Base-by-base conservation (phyloP, 2,113 vertebrate species). In the Podarcis raffonei region DNA sequence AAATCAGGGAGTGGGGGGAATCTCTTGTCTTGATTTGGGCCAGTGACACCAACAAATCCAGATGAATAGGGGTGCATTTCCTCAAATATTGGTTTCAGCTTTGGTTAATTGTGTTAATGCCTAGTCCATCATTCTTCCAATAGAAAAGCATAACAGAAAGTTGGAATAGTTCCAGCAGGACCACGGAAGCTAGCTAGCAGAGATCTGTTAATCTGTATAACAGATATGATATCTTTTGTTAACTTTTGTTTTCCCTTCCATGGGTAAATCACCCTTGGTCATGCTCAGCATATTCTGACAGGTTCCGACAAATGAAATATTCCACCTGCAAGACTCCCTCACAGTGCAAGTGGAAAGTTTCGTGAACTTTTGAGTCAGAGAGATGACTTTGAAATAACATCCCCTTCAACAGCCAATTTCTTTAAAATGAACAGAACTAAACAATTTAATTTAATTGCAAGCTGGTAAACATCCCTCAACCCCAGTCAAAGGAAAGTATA, bases 371-470 rank as follows among this genome's bases (percentile, higher is more conserved):
- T n/a, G 83, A 48, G 1, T 86, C 0, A 42, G 20, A 92, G 32
- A 92, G 27, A 0, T 87, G 81, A 92, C 48, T 65, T 85, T 87
- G 78, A 89, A 89, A 65, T 89, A 81, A 35, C 25, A 76, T 35
- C 7, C 65, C 35, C 32, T 6, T 81, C 57, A 66, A 82, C 22
- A 72, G 27, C 85, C 30, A 42, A 37, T 72, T 65, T 25, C 69
- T 53, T 53, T 27, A 62, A 80, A 74, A 39, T 59, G 84, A 80
- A 30, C 69, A 86, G 89, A 86, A 57, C 23, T 81, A 93, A 89
- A 84, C 53, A 32, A 48, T 42, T 89, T 15, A 22, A 83, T 16
- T 83, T 88, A 88, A 94, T 85, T 53, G 59, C 62, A 90, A 81
- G 30, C 39, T 35, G 5, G 39, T 87, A 69, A 72, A 87, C 79